These are phyloP conservation scores for Malurus cyaneus DNA, from an alignment of 2,113 vertebrate species.

Conservation along the genomic window DNA sequence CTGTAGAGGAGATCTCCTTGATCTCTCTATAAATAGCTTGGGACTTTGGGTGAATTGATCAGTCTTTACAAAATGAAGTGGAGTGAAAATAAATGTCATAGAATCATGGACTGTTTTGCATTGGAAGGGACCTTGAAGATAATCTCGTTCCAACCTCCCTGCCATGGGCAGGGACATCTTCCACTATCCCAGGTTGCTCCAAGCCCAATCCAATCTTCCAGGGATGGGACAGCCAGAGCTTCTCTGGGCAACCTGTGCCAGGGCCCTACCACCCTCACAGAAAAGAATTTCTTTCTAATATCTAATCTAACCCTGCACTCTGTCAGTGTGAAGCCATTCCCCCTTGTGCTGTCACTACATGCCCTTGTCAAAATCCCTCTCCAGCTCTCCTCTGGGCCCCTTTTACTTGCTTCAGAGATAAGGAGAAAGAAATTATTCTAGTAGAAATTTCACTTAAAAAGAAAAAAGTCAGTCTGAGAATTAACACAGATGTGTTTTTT, in stretches of 20 bases:
- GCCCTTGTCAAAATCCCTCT: background rate
- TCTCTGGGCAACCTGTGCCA: background rate
- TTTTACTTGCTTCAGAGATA: background rate
- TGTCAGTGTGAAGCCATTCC: background rate
- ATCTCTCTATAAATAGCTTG: background rate
- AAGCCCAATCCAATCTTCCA: background rate
- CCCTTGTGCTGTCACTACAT: background rate
- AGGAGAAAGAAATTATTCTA: background rate
- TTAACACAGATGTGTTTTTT: rapidly evolving
- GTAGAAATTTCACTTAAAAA: background rate
- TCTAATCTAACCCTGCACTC: background rate
- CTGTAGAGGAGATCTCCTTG: background rate
- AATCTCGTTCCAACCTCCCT: background rate
- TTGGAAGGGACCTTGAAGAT: background rate
- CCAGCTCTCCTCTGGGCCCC: background rate
- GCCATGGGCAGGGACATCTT: background rate
- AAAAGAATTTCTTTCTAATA: background rate
- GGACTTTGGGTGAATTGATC: background rate
- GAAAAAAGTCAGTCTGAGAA: background rate
- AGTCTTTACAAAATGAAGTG: background rate
- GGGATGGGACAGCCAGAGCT: background rate
- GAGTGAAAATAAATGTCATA: background rate
- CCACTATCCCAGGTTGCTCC: rapidly evolving
- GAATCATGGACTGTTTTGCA: background rate
- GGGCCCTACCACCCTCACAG: background rate